Conservation (phyloP, 92 coral and sea anemone genomes). For the Epizoanthus scotinus region DNA sequence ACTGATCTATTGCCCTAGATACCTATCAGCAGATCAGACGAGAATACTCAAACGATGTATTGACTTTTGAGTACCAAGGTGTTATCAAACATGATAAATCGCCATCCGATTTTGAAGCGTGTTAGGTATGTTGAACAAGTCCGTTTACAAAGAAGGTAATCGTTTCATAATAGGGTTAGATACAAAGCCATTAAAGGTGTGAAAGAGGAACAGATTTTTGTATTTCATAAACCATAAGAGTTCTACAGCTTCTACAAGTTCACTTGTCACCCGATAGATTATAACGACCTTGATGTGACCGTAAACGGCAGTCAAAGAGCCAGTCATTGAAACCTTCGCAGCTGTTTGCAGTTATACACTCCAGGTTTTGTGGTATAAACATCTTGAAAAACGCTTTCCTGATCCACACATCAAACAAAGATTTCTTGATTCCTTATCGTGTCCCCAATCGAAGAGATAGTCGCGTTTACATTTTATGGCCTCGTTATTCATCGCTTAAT, state of each 20-base stretch:
- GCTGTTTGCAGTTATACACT: slow-evolving; percentile 25
- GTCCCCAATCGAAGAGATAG: slow-evolving; percentile 23
- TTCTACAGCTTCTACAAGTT: background rate
- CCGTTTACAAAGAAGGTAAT: background rate
- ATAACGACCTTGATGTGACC: slow-evolving; percentile 30
- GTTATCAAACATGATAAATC: slow-evolving; percentile 36
- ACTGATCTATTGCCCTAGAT: background rate
- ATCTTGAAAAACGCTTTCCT: slow-evolving; percentile 22
- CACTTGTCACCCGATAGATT: slow-evolving; percentile 14
- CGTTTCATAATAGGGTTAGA: slow-evolving; percentile 24
- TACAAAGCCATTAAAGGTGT: slow-evolving; percentile 15
- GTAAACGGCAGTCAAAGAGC: background rate
- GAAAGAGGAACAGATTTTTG: slow-evolving; percentile 19
- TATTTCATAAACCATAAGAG: slow-evolving; percentile 3
- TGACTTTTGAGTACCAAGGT: slow-evolving; percentile 11
- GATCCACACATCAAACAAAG: slow-evolving; percentile 19
- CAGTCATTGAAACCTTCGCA: background rate
- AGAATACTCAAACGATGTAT: slow-evolving; percentile 14
- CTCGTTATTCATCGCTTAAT: slow-evolving; percentile 17
- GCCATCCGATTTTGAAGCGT: slow-evolving; percentile 6
- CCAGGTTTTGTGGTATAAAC: background rate
- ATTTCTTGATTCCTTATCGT: slow-evolving; percentile 26
- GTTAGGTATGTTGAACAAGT: slow-evolving; percentile 11
- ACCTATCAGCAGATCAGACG: background rate
- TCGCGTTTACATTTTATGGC: slow-evolving; percentile 10